phyloP scores from a whole-genome alignment of 2,797 vertebrate genomes.

The Myripristis jacobus region DNA sequence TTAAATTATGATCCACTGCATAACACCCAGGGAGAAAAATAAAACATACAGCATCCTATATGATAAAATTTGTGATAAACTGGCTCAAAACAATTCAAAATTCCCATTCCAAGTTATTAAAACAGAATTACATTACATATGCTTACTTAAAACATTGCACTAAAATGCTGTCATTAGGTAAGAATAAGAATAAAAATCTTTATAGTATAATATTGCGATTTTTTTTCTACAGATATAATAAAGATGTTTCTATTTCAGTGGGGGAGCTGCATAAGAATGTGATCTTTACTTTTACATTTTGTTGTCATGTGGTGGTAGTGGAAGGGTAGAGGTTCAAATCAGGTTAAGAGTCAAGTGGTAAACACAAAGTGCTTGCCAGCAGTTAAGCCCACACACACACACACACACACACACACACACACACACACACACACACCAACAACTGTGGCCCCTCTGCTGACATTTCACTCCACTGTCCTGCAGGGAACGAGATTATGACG shows the following conservation, averaged over 20 bases:
- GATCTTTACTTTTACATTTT: not conserved
- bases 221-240: no score
- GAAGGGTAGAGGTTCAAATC: not conserved
- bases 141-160: no score
- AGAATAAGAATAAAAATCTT: no score
- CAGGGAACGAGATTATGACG: slow-evolving; percentile 92
- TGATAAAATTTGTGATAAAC: no score
- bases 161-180: no score
- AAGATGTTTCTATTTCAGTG: not conserved
- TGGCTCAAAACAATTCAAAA: no score
- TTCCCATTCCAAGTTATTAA: no score
- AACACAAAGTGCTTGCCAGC: not conserved
- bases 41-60: no score
- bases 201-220: no score
- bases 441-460: not conserved
- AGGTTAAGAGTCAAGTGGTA: not conserved
- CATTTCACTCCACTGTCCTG: not conserved
- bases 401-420: not conserved
- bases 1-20: no score
- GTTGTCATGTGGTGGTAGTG: not conserved
- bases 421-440: not conserved
- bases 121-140: no score
- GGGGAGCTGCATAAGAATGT: not conserved
- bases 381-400: not conserved
- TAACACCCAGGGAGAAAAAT: no score